phyloP scores from a whole-genome alignment of 1,140 invertebrate species.

The Leptinotarsa defecta region DNA sequence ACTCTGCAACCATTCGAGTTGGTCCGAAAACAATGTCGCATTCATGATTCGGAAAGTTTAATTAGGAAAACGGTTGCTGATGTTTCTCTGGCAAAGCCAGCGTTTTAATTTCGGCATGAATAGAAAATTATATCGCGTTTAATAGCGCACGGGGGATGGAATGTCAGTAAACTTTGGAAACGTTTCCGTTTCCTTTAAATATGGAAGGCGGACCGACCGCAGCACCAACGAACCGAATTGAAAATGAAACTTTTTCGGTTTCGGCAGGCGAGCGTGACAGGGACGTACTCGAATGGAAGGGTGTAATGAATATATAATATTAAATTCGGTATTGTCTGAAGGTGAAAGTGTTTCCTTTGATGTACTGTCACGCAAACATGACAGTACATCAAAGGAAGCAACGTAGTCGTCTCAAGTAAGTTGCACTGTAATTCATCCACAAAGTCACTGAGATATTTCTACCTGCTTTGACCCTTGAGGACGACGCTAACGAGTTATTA shows the following conservation, averaged over 20 bases:
- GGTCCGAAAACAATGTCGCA: not conserved
- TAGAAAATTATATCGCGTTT: slow-evolving; percentile 8
- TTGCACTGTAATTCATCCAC: no score
- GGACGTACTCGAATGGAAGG: not conserved
- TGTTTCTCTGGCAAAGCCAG: not conserved
- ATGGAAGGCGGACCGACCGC: slow-evolving; percentile 1
- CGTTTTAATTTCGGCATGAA: not conserved
- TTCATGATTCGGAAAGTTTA: not conserved
- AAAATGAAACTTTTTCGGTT: not conserved
- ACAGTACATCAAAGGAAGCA: no score
- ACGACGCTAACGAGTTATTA: no score
- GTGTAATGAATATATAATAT: no score
- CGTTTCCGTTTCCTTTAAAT: slow-evolving; percentile 1
- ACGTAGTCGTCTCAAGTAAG: no score
- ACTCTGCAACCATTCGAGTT: not conserved
- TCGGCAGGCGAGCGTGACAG: not conserved
- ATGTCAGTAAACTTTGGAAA: not conserved
- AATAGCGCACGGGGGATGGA: not conserved
- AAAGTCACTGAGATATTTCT: no score
- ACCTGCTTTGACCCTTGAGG: no score
- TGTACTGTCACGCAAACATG: no score
- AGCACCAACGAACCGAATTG: not conserved
- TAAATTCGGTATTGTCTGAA: no score
- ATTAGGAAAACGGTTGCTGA: not conserved
- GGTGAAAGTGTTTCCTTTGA: no score